Base-by-base conservation (phyloP, 2,888 invertebrate genomes). In the Prosapia bicincta region DNA sequence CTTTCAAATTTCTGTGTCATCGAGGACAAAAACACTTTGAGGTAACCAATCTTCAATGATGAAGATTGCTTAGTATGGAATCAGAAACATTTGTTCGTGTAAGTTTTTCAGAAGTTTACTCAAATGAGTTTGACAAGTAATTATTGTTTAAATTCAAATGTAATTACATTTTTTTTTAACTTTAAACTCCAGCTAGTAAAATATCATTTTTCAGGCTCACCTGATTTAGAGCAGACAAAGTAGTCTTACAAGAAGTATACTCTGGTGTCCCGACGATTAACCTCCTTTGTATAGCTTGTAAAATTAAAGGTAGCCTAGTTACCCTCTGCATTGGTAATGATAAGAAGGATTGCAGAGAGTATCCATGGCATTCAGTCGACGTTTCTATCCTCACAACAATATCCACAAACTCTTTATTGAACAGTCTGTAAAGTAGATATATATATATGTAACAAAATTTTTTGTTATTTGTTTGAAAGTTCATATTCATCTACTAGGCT, bases 321-420 rank as follows among this genome's bases (percentile, higher is more conserved):
- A 76, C 76, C 43, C 76, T 26, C 70, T 76, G 76, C 9, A 76
- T 67, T 20, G 76, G 76, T 66, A 76, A 30, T 54, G 72, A 69
- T 26, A 76, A 67, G 73, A 76, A 76, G 10, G 76, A 76, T 38
- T 69, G 69, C 13, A 76, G 66, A 1, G 76, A 76, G 67, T 76
- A 76, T 24, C 76, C 76, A 26, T 76, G 73, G 70, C 76, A 76
- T 20, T 43, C 72, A 2, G 76, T 26, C 26, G 65, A 43, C 5
- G 68, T 26, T 38, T 76, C 76, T 30, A 76, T 66, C 30, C 32
- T 24, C 9, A 54, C 2, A 13, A 76, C 69, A 1, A 73, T 26
- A 15, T 72, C 72, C 73, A 70, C 20, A 32, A 76, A 69, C 69
- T 69, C 72, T 10, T 70, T 70, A 25, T 32, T 73, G 30, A 70